Conservation (phyloP, 2,797 vertebrate genomes). For the Pseudochirops cupreus region DNA sequence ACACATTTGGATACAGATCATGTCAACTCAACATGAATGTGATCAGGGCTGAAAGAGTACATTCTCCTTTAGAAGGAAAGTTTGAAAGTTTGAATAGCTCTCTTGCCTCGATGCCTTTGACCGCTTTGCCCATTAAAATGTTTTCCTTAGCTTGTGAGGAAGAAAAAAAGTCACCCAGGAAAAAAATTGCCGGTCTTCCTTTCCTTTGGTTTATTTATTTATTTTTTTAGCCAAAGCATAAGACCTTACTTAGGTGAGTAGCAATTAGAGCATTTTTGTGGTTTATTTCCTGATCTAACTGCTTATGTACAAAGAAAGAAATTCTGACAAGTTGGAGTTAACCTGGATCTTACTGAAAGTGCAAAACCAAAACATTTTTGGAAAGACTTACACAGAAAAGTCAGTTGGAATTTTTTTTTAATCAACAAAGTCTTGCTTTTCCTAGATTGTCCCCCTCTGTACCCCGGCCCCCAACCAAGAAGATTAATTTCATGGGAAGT, state of each 20-base stretch:
- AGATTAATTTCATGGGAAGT: slow-evolving; percentile 53
- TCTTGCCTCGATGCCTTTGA: slow-evolving; percentile 38
- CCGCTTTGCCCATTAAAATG: slow-evolving; percentile 16
- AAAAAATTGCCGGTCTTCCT: slow-evolving; percentile 62
- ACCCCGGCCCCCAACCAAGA: background rate
- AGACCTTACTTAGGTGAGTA: slow-evolving; percentile 72
- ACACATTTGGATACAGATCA: slow-evolving; percentile 36
- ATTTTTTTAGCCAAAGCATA: slow-evolving; percentile 61
- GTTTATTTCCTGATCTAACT: slow-evolving; percentile 75
- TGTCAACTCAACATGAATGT: slow-evolving; percentile 53
- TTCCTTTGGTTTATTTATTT: slow-evolving; percentile 43
- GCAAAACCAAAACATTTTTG: slow-evolving; percentile 53
- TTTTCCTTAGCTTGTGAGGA: slow-evolving; percentile 63
- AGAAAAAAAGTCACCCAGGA: slow-evolving; percentile 46
- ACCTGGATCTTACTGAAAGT: slow-evolving; percentile 58
- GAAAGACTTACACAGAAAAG: slow-evolving; percentile 60
- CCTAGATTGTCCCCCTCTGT: background rate
- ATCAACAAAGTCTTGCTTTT: slow-evolving; percentile 48
- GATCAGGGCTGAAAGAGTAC: slow-evolving; percentile 44
- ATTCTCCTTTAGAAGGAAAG: slow-evolving; percentile 55
- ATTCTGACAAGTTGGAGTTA: slow-evolving; percentile 72
- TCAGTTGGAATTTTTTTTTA: slow-evolving; percentile 43
- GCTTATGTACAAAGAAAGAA: slow-evolving; percentile 75
- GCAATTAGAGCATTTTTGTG: slow-evolving; percentile 78
- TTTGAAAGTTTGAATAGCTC: slow-evolving; percentile 47